phyloP scores from a whole-genome alignment of 2,888 invertebrate species.

The Sesia bembeciformis region DNA sequence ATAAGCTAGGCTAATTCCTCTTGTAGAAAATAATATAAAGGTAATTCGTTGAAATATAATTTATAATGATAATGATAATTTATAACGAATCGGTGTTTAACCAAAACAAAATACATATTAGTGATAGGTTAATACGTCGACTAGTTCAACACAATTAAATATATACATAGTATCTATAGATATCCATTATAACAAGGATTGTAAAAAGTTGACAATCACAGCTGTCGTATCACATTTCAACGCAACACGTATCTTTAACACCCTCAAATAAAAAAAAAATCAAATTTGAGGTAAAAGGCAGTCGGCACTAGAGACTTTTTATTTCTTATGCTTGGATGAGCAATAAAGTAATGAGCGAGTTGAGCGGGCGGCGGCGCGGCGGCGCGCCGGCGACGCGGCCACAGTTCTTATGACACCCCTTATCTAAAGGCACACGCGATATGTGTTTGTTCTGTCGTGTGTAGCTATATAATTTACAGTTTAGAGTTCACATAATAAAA shows the following conservation, averaged over 20 bases:
- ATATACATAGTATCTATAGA: too few species aligned
- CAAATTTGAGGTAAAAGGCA: neutral
- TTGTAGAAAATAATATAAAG: too few species aligned
- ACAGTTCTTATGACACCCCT: slow-evolving; percentile 58
- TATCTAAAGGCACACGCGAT: slow-evolving; percentile 63
- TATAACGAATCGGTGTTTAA: too few species aligned
- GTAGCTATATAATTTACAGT: neutral
- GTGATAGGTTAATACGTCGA: too few species aligned
- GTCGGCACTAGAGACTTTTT: neutral
- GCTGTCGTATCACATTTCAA: slow-evolving; percentile 5
- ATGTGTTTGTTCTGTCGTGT: slow-evolving; percentile 15
- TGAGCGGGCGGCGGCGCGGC: slow-evolving; percentile 40
- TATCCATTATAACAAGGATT: too few species aligned
- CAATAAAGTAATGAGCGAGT: slow-evolving; percentile 61
- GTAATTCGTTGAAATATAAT: too few species aligned
- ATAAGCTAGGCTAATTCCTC: too few species aligned
- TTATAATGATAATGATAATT: too few species aligned
- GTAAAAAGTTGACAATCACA: too few species aligned
- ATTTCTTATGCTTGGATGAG: slow-evolving; percentile 34
- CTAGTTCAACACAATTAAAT: too few species aligned
- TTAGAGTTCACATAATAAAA: neutral
- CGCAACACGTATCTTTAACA: neutral
- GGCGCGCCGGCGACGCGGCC: slow-evolving; percentile 17
- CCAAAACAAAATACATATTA: too few species aligned
- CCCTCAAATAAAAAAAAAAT: too few species aligned